Evolutionary conservation across 1,140 invertebrate genomes (phyloP), one percentile per base, ranked within the genome.

Genomic region (Oncopodura yosiiana): DNA sequence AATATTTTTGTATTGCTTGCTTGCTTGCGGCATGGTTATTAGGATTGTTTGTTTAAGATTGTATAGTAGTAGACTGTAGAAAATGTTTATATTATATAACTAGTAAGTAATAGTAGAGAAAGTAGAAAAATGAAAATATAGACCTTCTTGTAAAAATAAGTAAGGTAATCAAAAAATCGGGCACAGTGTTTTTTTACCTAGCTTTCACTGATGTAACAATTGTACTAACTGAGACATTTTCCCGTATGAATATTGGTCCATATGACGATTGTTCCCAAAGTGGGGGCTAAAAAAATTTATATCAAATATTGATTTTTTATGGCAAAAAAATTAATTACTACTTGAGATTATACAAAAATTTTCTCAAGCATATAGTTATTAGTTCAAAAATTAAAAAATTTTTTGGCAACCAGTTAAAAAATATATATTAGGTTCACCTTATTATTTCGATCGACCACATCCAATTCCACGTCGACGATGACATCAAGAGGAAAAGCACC

Each of bases 171-270:
- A 23, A 26, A n/a, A 16, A 3, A 23, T 27, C 73, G 84, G 86
- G 91, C 87, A 85, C 89, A n/a, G n/a, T n/a, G n/a, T n/a, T n/a
- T n/a, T n/a, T n/a, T n/a, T n/a, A 92, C 88, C 88, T 91, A 78
- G 89, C 89, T 84, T 91, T 93, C 73, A 93, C 82, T 76, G 87
- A 84, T 76, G 86, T 91, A 80, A 94, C 87, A 81, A 88, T 83
- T 76, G 87, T 90, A 82, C 90, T 87, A 79, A 93, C 86, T 81
- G 87, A 90, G 80, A 92, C 86, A 85, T 93, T 93, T 86, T 94
- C 90, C 81, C 84, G 85, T 80, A 94, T 87, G 81, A 85, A 83
- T 79, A 89, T 89, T 77, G 88, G 88, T 76, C 88, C 87, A 81
- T 94, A 94, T 76, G 87, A 80, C 75, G 78, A 81, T 74, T 80